Conservation (phyloP, 2,888 invertebrate species). For the Watsonalla binaria region DNA sequence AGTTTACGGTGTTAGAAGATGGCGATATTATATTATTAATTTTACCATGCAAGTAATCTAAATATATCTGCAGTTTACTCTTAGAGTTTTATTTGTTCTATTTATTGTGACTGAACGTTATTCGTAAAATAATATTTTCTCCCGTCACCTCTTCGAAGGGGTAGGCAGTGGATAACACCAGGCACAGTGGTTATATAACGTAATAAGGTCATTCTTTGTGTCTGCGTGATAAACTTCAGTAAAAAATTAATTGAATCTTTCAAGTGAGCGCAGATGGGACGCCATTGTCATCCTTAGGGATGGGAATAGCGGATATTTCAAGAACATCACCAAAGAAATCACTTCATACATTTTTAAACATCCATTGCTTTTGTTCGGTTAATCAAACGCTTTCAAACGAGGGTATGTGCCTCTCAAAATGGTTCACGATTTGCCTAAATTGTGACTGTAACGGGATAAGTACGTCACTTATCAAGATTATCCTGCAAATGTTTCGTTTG, state of each 20-base stretch:
- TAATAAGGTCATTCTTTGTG: conserved; percentile 36
- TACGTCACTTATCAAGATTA: conserved; percentile 1
- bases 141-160: no score
- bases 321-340: conserved; percentile 4
- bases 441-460: neutral
- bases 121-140: no score
- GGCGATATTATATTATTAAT: no score
- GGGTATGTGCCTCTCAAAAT: conserved; percentile 5
- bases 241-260: conserved; percentile 78
- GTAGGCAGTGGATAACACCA: no score
- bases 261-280: conserved; percentile 65
- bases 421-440: neutral
- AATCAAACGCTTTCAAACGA: conserved; percentile 26
- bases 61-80: no score
- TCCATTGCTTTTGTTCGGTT: conserved; percentile 23
- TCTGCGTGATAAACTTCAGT: conserved; percentile 77
- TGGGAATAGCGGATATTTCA: neutral
- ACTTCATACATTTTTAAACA: conserved; percentile 14
- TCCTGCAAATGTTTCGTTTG: neutral
- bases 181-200: conserved; percentile 12
- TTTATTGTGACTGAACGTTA: no score
- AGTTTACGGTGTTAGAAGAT: no score
- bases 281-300: conserved; percentile 43
- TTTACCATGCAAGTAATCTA: no score
- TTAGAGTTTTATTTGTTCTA: no score